Evolutionary conservation across 2,888 invertebrate genomes (phyloP).

Genomic region (Dasysyrphus albostriatus): DNA sequence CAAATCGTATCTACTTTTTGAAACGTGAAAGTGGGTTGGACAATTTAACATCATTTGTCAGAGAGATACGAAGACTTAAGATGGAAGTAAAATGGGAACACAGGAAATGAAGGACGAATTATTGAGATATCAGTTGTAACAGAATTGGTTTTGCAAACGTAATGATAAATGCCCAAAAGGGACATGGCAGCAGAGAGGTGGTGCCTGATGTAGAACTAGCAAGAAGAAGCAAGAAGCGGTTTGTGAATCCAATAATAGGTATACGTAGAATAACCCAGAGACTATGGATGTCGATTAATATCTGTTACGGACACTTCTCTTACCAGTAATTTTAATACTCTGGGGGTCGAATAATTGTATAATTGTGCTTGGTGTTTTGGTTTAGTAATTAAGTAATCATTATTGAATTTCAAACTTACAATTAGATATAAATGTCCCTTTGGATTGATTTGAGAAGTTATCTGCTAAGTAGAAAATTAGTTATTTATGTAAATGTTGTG

Average conservation of each 20-base stretch:
- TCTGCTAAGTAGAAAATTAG: not conserved
- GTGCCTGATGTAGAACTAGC: not conserved
- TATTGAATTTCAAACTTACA: constrained; percentile 30
- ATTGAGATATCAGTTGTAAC: constrained; percentile 74
- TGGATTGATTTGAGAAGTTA: constrained; percentile 9
- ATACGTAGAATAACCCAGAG: not conserved
- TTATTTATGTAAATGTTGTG: constrained; percentile 7
- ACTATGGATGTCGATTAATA: constrained; percentile 29
- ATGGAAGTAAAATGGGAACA: constrained; percentile 34
- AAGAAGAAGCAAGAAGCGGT: not conserved
- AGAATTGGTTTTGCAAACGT: constrained; percentile 68
- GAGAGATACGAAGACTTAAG: constrained; percentile 37
- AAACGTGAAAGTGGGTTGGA: constrained; percentile 73
- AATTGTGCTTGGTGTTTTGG: not conserved
- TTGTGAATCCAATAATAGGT: constrained; percentile 1
- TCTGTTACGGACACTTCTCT: constrained; percentile 29
- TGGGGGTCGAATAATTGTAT: constrained; percentile 10
- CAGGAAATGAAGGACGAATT: constrained; percentile 59
- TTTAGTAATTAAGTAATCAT: not conserved
- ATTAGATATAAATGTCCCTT: constrained; percentile 4
- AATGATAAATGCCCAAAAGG: constrained; percentile 65
- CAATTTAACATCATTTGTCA: constrained; percentile 75
- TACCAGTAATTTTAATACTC: not conserved
- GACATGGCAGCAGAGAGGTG: constrained; percentile 5
- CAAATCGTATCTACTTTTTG: constrained; percentile 70